A percentile compares a stretch with the other conserved stretches of the same genome.
phyloP scores from a whole-genome alignment of 2,888 invertebrate genomes.

The Erannis defoliaria region DNA sequence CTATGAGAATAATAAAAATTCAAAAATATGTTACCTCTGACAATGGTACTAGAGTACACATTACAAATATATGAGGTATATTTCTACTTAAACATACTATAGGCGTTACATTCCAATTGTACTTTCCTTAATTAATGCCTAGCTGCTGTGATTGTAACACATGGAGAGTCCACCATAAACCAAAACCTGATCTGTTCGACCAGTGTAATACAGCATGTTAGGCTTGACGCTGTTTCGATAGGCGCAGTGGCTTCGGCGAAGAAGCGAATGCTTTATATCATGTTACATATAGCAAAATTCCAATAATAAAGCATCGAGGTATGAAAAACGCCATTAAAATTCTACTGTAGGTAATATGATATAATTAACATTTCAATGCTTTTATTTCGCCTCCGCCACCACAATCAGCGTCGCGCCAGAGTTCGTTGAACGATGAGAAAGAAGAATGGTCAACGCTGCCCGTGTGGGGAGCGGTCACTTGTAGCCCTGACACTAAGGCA shows the following conservation, averaged over 20 bases:
- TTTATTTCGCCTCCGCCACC: not conserved
- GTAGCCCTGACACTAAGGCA: not conserved
- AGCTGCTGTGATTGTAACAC: slow-evolving; percentile 34
- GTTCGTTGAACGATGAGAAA: not conserved
- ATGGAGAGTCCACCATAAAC: slow-evolving; percentile 9
- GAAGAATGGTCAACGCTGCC: slow-evolving; percentile 3
- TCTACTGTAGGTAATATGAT: slow-evolving; percentile 10
- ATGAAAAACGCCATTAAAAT: not conserved
- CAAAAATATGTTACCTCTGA: slow-evolving; percentile 52
- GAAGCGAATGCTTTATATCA: not conserved
- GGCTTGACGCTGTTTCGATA: not conserved
- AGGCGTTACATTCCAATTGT: slow-evolving; percentile 47
- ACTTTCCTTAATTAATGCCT: slow-evolving; percentile 44
- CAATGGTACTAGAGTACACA: slow-evolving; percentile 45
- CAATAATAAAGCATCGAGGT: not conserved
- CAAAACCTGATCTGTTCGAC: not conserved
- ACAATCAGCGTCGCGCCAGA: not conserved
- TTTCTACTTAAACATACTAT: slow-evolving; percentile 46
- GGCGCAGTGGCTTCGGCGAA: not conserved
- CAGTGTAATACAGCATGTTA: not conserved
- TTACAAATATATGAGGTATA: slow-evolving; percentile 43
- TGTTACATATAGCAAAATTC: not conserved
- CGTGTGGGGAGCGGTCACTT: slow-evolving; percentile 2
- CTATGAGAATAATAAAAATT: slow-evolving; percentile 48
- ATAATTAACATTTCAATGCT: not conserved